phyloP scores from a whole-genome alignment of 2,888 invertebrate genomes.

The Lypha dubia region DNA sequence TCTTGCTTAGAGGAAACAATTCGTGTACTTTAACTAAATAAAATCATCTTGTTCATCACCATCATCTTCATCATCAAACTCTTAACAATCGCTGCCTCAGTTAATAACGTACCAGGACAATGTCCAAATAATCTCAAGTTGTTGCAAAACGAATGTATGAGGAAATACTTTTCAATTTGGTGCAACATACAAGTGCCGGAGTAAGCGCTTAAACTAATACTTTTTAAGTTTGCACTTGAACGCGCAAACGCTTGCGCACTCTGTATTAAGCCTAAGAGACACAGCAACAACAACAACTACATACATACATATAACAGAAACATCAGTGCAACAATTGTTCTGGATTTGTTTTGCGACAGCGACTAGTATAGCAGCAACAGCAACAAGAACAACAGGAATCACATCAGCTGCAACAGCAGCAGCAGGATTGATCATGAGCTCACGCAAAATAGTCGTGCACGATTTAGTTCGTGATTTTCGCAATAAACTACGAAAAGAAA shows the following conservation, averaged over 20 bases:
- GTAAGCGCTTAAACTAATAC: conserved; percentile 66
- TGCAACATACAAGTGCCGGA: conserved; percentile 62
- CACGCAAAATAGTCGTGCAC: conserved; percentile 84
- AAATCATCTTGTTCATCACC: conserved; percentile 41
- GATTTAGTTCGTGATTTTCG: conserved; percentile 83
- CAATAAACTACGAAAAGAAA: conserved; percentile 74
- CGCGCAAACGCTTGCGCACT: conserved; percentile 66
- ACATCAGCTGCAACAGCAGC: conserved; percentile 72
- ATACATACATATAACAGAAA: neutral
- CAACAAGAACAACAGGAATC: conserved; percentile 33
- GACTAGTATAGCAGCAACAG: conserved; percentile 36
- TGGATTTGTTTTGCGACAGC: conserved; percentile 62
- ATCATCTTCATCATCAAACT: conserved; percentile 49
- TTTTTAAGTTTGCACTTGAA: conserved; percentile 71
- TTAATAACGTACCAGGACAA: conserved; percentile 22
- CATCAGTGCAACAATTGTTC: conserved; percentile 64
- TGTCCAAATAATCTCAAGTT: conserved; percentile 21
- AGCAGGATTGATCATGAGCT: conserved; percentile 81
- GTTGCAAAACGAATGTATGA: neutral
- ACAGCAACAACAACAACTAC: conserved; percentile 24
- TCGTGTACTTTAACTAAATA: neutral
- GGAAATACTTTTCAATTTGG: conserved; percentile 34
- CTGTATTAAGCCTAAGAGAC: conserved; percentile 13
- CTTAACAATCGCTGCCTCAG: conserved; percentile 56
- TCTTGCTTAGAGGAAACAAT: conserved; percentile 22